These are phyloP conservation scores for Eulemur rufifrons DNA, from an alignment of 2,113 vertebrate genomes.

Conservation along the genomic window DNA sequence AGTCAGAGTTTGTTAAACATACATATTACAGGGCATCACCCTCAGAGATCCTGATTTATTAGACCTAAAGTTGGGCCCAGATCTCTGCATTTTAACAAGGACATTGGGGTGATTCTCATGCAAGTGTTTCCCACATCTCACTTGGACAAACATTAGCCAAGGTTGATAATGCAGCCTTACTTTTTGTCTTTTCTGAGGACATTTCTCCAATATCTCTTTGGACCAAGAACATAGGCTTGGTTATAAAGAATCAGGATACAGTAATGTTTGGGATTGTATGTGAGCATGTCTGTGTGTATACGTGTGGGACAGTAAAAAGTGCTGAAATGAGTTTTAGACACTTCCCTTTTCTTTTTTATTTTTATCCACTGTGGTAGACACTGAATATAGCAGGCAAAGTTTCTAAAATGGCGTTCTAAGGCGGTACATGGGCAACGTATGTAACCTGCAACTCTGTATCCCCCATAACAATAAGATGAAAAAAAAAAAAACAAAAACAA, in stretches of 20 bases:
- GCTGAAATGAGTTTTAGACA: not conserved
- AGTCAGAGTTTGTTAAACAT: not conserved
- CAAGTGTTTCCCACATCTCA: not conserved
- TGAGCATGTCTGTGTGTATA: no score
- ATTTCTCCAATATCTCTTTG: not conserved
- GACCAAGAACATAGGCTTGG: no score
- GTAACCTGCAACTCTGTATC: no score
- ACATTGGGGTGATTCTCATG: not conserved
- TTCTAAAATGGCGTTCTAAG: not conserved
- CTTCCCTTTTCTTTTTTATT: not conserved
- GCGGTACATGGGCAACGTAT: no score
- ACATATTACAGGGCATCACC: accelerated
- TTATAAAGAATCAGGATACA: not conserved
- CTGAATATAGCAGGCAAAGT: no score
- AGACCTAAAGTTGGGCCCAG: not conserved
- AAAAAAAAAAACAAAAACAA: no score
- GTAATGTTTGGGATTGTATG: no score
- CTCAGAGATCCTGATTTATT: not conserved
- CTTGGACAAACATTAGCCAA: not conserved
- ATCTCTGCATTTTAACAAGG: not conserved
- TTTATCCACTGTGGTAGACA: not conserved
- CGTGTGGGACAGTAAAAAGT: not conserved
- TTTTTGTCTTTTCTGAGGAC: not conserved
- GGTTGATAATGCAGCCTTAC: not conserved
- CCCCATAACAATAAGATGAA: no score